Base-by-base conservation (phyloP, 2,888 invertebrate genomes). In the Criorhina ranunculi region DNA sequence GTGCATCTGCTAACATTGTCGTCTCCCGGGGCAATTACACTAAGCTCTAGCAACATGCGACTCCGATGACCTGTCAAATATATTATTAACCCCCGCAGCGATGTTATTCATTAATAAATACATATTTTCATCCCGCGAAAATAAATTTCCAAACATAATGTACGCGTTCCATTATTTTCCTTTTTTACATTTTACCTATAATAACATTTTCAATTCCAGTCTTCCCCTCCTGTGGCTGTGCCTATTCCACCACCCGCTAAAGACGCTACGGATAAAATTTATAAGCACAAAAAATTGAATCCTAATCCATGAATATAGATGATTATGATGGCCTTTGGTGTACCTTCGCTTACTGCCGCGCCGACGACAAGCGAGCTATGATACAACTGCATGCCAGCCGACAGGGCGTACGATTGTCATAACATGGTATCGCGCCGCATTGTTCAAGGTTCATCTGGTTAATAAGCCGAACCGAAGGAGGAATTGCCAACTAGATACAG, bases 271-370 rank as follows among this genome's bases (percentile, higher is more conserved):
- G 75, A 79, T 79, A 79, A 79, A 85, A 79, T 85, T 75, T 85
- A 75, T 79, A 75, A 75, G 80, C 76, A 76, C 70, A 76, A 91
- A 91, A 91, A 91, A 91, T 91, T 91, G 91, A 91, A 91, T 91
- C 90, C 90, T 91, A 91, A 91, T 91, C 91, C 91, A 91, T 91
- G 91, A 91, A 91, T 91, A 91, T 91, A 91, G 91, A 91, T 91
- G 91, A 91, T 91, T 90, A 91, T 91, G 90, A 91, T 90, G 85
- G 75, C 76, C 66, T 76, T 86, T 80, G 59, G 85, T 76, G 72
- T 69, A 37, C 51, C 64, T 53, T 46, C 55, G 33, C 49, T 73
- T 60, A 35, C 24, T 11, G 44, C 33, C 53, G 15, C 49, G 15
- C 49, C 19, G n/a, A n/a, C 35, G 35, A 72, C 44, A n/a, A n/a